Evolutionary conservation across 2,888 invertebrate species (phyloP), one percentile per base, ranked within the genome.

Genomic region (Pterostichus niger): DNA sequence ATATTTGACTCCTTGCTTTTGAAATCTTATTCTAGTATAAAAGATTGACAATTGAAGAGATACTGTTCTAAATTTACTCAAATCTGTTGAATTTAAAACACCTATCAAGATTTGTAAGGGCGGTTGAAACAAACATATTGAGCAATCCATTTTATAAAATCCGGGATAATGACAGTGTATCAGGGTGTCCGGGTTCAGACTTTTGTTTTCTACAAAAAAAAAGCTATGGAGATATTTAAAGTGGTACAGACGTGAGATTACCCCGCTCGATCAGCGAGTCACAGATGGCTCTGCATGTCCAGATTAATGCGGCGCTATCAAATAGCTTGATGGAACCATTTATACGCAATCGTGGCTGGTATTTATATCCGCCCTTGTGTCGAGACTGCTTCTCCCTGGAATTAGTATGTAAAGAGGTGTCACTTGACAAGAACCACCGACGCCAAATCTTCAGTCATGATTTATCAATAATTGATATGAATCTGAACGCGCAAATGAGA

Each of bases 231-330:
- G 33, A 59, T 59, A 79, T 68, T 79, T 79, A 56, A 77, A 40
- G 40, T 15, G 11, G 17, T 59, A 56, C 54, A 68, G 61, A 68
- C 24, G 49, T 44, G 80, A 59, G 80, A 80, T 71, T 71, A 52
- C n/a, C 11, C 35, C 54, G 31, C 31, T 80, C 80, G 52, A 81
- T 81, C 81, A 56, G 17, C 56, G 46, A 73, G 81, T 81, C 81
- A 81, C 81, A 81, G 73, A 81, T 81, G 81, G 81, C 68, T 81
- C n/a, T 81, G 81, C 54, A 81, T 68, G 71, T 56, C 73, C 44
- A 81, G 81, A 81, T 81, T 33, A 81, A 81, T 81, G 73, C 40
- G 52, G 24, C 35, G 56, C 81, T 54, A 81, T 81, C 81, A 73
- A 44, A 54, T 49, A 13, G 54, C 11, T 44, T 81, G 81, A 81